Percentiles rank a stretch among this genome's conserved stretches.
Conservation (phyloP, 2,888 invertebrate species). For the Synergus umbraculus region DNA sequence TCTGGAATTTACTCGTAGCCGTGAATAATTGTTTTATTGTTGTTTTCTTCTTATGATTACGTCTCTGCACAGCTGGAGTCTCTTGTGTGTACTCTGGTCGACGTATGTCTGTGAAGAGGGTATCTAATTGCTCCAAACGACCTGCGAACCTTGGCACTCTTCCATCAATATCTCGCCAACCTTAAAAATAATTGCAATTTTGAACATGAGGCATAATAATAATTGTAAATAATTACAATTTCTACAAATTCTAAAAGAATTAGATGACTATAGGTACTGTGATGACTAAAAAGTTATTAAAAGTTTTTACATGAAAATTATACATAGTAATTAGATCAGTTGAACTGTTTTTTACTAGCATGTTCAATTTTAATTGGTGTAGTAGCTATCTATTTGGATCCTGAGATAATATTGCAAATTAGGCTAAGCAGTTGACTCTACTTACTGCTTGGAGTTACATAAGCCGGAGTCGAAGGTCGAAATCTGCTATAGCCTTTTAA, state of each 20-base stretch:
- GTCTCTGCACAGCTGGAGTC: slow-evolving; percentile 82
- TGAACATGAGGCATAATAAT: not conserved
- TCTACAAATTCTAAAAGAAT: too few species aligned
- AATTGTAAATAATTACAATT: not conserved
- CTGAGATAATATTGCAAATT: slow-evolving; percentile 14
- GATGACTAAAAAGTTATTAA: too few species aligned
- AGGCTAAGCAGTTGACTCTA: slow-evolving; percentile 58
- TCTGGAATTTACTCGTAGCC: slow-evolving; percentile 97
- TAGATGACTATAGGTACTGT: too few species aligned
- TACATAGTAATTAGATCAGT: not conserved
- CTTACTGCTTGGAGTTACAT: slow-evolving; percentile 94
- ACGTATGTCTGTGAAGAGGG: slow-evolving; percentile 86
- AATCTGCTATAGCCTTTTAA: slow-evolving; percentile 93
- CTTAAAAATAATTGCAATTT: slow-evolving; percentile 75
- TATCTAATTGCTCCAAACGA: slow-evolving; percentile 85
- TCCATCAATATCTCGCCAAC: slow-evolving; percentile 91
- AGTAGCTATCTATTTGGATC: not conserved
- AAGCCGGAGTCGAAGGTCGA: slow-evolving; percentile 87
- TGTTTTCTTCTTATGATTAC: slow-evolving; percentile 90
- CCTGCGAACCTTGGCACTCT: slow-evolving; percentile 84
- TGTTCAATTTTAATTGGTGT: not conserved
- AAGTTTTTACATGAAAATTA: too few species aligned
- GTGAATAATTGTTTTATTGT: slow-evolving; percentile 96
- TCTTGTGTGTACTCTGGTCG: slow-evolving; percentile 84
- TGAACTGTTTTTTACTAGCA: not conserved